Evolutionary conservation across 2,797 vertebrate species (phyloP).

Genomic region (Rachycentron canadum): DNA sequence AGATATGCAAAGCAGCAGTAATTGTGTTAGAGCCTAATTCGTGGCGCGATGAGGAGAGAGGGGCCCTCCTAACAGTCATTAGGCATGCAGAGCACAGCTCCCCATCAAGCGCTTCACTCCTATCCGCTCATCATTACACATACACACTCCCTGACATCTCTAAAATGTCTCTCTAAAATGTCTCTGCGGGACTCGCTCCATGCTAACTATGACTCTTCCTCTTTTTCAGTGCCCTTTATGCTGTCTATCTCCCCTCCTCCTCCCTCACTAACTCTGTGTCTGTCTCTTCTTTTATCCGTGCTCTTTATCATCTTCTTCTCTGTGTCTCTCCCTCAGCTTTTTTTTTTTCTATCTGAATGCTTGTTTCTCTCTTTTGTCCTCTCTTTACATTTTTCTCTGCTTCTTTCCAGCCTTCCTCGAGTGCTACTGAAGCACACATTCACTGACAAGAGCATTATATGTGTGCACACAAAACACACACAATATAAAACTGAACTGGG

Average conservation of each 20-base stretch:
- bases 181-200: conserved; percentile 63
- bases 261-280: conserved; percentile 23
- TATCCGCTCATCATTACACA: conserved; percentile 77
- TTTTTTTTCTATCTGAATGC: conserved; percentile 23
- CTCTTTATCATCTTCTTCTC: conserved; percentile 47
- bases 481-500: conserved; percentile 9
- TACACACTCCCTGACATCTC: conserved; percentile 74
- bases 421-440: conserved; percentile 18
- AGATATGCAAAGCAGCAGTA: conserved; percentile 85
- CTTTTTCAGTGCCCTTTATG: conserved; percentile 63
- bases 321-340: conserved; percentile 39
- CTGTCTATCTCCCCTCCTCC: neutral
- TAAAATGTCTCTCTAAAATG: conserved; percentile 71
- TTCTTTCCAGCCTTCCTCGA: conserved; percentile 38
- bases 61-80: conserved; percentile 76
- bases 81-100: conserved; percentile 78
- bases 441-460: conserved; percentile 12
- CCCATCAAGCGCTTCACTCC: conserved; percentile 73
- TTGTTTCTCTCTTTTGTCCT: conserved; percentile 32
- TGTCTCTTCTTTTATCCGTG: conserved; percentile 55
- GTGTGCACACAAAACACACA: conserved; percentile 4
- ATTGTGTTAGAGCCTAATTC: conserved; percentile 84
- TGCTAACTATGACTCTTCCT: conserved; percentile 65
- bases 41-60: conserved; percentile 69
- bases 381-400: conserved; percentile 32